Conservation (phyloP, 2,888 invertebrate genomes). For the Chrysolina oricalcia region DNA sequence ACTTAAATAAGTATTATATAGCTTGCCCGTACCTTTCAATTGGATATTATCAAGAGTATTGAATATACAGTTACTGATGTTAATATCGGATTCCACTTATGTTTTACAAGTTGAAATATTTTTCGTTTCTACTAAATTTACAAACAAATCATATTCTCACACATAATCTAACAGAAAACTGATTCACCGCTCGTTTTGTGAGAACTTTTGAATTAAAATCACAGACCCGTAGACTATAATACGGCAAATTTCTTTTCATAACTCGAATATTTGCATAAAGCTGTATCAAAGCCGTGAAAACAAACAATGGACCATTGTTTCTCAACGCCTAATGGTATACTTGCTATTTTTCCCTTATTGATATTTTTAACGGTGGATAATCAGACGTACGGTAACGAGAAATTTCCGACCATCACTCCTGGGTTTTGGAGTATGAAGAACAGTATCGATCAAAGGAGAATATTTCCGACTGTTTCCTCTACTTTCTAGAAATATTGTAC, state of each 20-base stretch:
- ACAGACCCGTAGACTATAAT: conserved; percentile 25
- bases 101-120: too few relatives aligned
- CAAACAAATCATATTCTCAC: not conserved
- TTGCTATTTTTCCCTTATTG: conserved; percentile 39
- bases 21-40: too few relatives aligned
- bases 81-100: not conserved
- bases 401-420: conserved; percentile 29
- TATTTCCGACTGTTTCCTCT: not conserved
- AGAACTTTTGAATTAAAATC: conserved; percentile 18
- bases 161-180: not conserved
- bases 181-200: not conserved
- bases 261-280: conserved; percentile 44
- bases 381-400: conserved; percentile 31
- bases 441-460: not conserved
- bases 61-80: too few relatives aligned
- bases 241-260: conserved; percentile 39
- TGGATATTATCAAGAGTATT: too few relatives aligned
- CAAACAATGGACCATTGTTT: conserved; percentile 50
- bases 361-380: conserved; percentile 40
- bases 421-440: conserved; percentile 3
- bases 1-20: too few relatives aligned
- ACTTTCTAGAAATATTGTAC: not conserved
- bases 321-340: conserved; percentile 45
- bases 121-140: not conserved
- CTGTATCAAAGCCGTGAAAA: conserved; percentile 42